Evolutionary conservation across 2,797 vertebrate genomes (phyloP).

Genomic region (Diglossa cyanea): DNA sequence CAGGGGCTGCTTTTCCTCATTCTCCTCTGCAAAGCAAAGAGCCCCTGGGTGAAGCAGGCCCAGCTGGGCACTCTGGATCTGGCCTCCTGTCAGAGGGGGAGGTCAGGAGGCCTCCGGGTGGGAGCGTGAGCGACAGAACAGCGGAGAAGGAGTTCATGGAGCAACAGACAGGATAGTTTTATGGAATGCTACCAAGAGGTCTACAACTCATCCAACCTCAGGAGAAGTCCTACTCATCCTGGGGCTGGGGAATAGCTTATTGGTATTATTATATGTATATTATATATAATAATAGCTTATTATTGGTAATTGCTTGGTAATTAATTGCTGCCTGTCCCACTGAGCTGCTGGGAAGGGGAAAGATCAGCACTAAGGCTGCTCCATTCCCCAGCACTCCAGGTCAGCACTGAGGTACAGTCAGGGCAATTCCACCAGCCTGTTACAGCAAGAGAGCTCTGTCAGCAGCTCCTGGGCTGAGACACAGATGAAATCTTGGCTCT

Average conservation of each 20-base stretch:
- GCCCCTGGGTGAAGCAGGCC: not conserved
- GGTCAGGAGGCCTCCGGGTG: not conserved
- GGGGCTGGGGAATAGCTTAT: not conserved
- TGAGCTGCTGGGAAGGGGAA: not conserved
- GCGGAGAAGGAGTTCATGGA: not conserved
- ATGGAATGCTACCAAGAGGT: not conserved
- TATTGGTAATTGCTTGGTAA: too few relatives aligned
- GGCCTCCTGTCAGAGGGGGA: not conserved
- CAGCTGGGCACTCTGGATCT: not conserved
- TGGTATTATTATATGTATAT: too few relatives aligned
- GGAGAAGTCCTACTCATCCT: not conserved
- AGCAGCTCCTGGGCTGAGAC: not conserved
- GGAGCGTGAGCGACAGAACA: not conserved
- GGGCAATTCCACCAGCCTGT: not conserved
- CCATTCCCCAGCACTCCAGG: not conserved
- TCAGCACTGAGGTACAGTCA: not conserved
- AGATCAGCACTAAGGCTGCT: not conserved
- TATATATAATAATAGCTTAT: too few relatives aligned
- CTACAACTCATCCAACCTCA: not conserved
- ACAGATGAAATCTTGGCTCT: not conserved
- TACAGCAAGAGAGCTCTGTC: not conserved
- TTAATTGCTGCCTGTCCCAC: not conserved
- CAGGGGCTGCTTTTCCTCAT: slow-evolving; percentile 78
- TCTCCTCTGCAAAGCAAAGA: slow-evolving; percentile 80
- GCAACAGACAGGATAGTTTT: not conserved